Conservation (phyloP, 2,888 invertebrate genomes). For the Allygus modestus region DNA sequence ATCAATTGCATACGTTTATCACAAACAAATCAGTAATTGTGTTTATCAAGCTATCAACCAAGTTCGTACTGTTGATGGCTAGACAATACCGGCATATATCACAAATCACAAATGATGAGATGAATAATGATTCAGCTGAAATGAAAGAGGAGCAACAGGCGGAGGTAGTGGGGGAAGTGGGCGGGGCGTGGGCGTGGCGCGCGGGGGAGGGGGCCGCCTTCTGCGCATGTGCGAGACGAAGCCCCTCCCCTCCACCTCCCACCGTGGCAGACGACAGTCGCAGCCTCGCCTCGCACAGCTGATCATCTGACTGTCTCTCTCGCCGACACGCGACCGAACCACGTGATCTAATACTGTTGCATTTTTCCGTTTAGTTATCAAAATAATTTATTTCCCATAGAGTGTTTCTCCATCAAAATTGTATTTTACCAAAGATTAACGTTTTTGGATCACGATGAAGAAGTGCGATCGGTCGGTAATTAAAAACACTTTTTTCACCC, state of each 20-base stretch:
- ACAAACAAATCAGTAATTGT: neutral
- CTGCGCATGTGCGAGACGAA: constrained; percentile 60
- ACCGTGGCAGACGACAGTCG: constrained; percentile 49
- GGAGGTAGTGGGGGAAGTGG: constrained; percentile 14
- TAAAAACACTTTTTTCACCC: neutral
- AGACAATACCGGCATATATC: constrained; percentile 8
- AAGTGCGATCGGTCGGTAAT: constrained; percentile 13
- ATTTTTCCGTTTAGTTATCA: neutral
- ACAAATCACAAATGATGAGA: constrained; percentile 10
- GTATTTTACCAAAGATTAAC: neutral
- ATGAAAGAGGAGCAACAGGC: constrained; percentile 46
- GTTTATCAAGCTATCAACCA: neutral
- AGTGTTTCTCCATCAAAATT: neutral
- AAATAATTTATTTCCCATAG: neutral
- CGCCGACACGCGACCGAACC: constrained; percentile 28
- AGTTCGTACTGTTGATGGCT: neutral
- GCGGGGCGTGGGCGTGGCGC: constrained; percentile 50
- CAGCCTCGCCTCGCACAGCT: constrained; percentile 38
- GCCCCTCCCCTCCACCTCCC: constrained; percentile 69
- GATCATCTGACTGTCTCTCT: neutral
- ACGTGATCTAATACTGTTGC: constrained; percentile 18
- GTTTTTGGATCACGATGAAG: neutral
- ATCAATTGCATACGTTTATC: neutral
- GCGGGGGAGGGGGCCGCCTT: constrained; percentile 40
- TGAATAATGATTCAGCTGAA: constrained; percentile 37